These are phyloP conservation scores for Drosophila pachea DNA, from an alignment of 1,140 invertebrate species.

Conservation along the genomic window DNA sequence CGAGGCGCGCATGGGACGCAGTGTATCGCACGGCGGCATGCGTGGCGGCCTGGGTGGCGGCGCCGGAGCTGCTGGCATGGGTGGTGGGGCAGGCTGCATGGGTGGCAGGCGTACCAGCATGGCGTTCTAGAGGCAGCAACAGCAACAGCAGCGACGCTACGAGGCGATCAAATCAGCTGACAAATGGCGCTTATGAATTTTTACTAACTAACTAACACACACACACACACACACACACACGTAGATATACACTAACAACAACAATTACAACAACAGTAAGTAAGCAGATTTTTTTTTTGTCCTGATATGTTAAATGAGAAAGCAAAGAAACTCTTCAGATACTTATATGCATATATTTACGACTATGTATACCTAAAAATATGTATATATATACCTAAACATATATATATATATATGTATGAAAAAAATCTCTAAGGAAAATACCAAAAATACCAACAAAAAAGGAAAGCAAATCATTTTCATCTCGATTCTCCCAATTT, in stretches of 20 bases:
- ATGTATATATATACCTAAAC: neutral
- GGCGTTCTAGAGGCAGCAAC: conserved; percentile 65
- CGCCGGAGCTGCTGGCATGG: conserved; percentile 20
- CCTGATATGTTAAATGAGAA: conserved; percentile 1
- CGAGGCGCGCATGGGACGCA: conserved; percentile 73
- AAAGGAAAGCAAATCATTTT: neutral
- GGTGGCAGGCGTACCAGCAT: conserved; percentile 74
- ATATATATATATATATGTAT: conserved; percentile 4
- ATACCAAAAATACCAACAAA: neutral
- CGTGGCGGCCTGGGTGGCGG: conserved; percentile 43
- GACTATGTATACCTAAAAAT: conserved; percentile 6
- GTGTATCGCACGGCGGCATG: conserved; percentile 70
- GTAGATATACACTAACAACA: conserved; percentile 31
- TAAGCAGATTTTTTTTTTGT: conserved; percentile 54
- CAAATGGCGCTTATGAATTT: conserved; percentile 70
- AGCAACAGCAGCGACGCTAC: neutral
- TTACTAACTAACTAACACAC: conserved; percentile 18
- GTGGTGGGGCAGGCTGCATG: conserved; percentile 41
- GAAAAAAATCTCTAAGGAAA: neutral
- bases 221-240: conserved; percentile 18
- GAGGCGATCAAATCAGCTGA: conserved; percentile 53
- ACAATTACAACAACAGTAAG: conserved; percentile 25
- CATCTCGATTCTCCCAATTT: neutral
- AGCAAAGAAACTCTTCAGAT: conserved; percentile 12
- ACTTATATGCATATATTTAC: conserved; percentile 22